phyloP scores from a whole-genome alignment of 2,797 vertebrate species.

The Gallinago solitaria region DNA sequence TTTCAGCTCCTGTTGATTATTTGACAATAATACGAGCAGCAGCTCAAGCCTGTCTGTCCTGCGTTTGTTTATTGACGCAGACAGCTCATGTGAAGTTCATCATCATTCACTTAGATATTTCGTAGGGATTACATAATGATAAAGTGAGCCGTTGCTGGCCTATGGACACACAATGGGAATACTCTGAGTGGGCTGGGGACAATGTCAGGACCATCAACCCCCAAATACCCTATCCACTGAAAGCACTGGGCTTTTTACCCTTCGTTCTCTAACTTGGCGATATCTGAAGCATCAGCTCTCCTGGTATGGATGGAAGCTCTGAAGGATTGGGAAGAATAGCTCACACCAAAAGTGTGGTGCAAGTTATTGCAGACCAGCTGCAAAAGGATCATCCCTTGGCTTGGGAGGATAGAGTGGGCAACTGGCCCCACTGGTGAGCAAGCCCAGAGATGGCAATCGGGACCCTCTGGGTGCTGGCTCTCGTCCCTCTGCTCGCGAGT shows the following conservation, averaged over 20 bases:
- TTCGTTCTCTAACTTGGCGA: rapidly evolving
- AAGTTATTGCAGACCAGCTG: background rate
- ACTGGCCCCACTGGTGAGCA: no score
- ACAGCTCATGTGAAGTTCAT: background rate
- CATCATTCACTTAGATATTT: background rate
- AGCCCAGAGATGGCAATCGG: rapidly evolving
- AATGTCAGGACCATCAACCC: background rate
- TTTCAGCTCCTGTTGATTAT: background rate
- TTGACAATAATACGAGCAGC: background rate
- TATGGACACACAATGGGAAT: background rate
- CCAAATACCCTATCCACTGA: background rate
- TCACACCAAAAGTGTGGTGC: background rate
- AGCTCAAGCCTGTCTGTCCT: background rate
- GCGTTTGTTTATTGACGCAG: background rate
- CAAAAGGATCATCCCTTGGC: background rate
- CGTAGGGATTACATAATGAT: no score
- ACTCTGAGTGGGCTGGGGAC: rapidly evolving
- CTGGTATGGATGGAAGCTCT: background rate
- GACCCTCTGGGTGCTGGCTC: rapidly evolving
- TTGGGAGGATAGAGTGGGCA: background rate
- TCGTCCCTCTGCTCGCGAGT: background rate
- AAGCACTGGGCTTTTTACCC: background rate
- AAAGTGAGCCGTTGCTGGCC: background rate
- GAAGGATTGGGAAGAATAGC: background rate
- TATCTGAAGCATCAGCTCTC: background rate